A percentile compares a stretch with the other conserved stretches of the same genome.
Evolutionary conservation across 2,797 vertebrate genomes (phyloP).

Genomic region (Lepus townsendii): DNA sequence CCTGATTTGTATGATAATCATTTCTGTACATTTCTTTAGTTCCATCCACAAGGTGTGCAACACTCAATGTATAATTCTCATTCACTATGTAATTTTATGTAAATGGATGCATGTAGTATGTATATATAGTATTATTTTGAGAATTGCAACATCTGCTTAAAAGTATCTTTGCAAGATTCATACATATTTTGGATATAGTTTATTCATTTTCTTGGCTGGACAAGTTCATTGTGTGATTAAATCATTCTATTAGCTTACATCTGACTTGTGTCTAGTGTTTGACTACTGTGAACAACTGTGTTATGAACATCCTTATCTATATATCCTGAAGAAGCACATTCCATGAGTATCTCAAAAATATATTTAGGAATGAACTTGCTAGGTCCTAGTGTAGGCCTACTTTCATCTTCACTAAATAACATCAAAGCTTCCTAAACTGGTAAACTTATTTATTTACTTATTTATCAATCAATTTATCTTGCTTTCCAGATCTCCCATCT

Average conservation of each 20-base stretch:
- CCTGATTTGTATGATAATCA: not conserved
- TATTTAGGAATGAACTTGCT: not conserved
- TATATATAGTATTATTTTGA: not conserved
- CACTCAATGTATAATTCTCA: not conserved
- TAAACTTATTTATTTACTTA: not conserved
- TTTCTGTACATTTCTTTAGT: not conserved
- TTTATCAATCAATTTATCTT: not conserved
- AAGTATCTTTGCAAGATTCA: not conserved
- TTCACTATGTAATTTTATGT: not conserved
- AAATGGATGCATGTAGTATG: not conserved
- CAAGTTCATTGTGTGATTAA: not conserved
- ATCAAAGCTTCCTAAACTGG: not conserved
- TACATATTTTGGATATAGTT: not conserved
- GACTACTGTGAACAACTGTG: not conserved
- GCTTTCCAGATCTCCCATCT: conserved; percentile 21
- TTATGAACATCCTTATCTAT: not conserved
- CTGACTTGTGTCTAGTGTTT: not conserved
- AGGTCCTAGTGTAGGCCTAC: not conserved
- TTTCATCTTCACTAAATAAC: not conserved
- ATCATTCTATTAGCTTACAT: not conserved
- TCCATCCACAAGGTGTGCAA: not conserved
- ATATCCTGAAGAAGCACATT: not conserved
- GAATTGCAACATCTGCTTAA: not conserved
- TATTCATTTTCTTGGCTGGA: conserved; percentile 3
- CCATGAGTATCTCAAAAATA: not conserved